phyloP scores from a whole-genome alignment of 2,113 vertebrate species.

The Entelurus aequoreus region DNA sequence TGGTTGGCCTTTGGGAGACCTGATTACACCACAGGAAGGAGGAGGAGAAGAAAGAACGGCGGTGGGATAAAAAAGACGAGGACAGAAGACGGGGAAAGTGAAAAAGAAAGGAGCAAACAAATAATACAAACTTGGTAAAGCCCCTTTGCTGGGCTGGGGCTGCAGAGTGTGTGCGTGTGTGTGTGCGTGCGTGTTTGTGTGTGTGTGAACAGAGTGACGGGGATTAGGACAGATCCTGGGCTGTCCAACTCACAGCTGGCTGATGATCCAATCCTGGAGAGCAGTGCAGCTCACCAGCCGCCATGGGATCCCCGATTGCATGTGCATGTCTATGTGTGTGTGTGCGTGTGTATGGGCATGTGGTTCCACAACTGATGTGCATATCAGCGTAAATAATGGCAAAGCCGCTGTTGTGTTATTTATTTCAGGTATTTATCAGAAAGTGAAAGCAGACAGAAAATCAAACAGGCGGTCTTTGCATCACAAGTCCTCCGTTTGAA shows the following conservation, averaged over 20 bases:
- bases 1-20: slow-evolving; percentile 49
- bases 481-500: slow-evolving; percentile 53
- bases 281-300: slow-evolving; percentile 64
- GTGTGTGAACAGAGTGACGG: slow-evolving; percentile 73
- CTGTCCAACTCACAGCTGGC: slow-evolving; percentile 80
- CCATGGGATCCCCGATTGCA: slow-evolving; percentile 62
- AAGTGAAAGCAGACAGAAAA: slow-evolving; percentile 39
- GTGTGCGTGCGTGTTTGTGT: slow-evolving; percentile 38
- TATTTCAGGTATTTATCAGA: slow-evolving; percentile 24
- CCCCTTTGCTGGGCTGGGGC: slow-evolving; percentile 65
- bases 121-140: slow-evolving; percentile 77
- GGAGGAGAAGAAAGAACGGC: slow-evolving; percentile 34
- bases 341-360: slow-evolving; percentile 34
- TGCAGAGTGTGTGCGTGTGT: slow-evolving; percentile 49
- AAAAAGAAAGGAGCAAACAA: slow-evolving; percentile 68
- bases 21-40: slow-evolving; percentile 49
- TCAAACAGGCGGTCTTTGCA: slow-evolving; percentile 58
- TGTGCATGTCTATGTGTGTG: slow-evolving; percentile 54
- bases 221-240: slow-evolving; percentile 77
- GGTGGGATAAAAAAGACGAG: slow-evolving; percentile 28
- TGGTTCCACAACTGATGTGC: slow-evolving; percentile 41
- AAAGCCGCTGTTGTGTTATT: slow-evolving; percentile 28
- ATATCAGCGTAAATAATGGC: slow-evolving; percentile 27
- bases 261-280: slow-evolving; percentile 79
- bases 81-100: slow-evolving; percentile 48